These are phyloP conservation scores for Eulemur macaco DNA, from an alignment of 2,113 vertebrate species.

Conservation along the genomic window DNA sequence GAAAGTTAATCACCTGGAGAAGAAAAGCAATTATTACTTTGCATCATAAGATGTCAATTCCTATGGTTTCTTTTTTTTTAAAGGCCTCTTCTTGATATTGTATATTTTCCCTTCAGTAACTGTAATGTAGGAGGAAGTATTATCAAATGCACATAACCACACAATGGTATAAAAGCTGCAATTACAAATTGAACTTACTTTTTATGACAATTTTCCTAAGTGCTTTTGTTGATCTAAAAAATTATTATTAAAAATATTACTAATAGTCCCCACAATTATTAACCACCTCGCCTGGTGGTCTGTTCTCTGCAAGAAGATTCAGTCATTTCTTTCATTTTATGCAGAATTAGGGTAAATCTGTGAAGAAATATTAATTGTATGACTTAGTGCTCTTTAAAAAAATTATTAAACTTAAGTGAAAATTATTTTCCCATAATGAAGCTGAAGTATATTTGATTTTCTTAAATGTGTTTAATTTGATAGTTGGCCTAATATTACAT, in stretches of 20 bases:
- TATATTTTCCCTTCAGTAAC: slow-evolving; percentile 58
- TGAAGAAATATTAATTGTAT: neutral
- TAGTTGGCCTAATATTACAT: neutral
- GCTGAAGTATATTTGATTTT: neutral
- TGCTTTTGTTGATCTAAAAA: slow-evolving; percentile 74
- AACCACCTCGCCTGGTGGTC: neutral
- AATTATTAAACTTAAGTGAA: neutral
- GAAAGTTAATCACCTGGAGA: slow-evolving; percentile 40
- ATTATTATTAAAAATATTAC: slow-evolving; percentile 53
- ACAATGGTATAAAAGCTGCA: slow-evolving; percentile 62
- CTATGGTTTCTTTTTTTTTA: slow-evolving; percentile 61
- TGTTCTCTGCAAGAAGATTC: slow-evolving; percentile 46
- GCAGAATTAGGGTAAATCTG: slow-evolving; percentile 8
- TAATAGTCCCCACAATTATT: slow-evolving; percentile 2
- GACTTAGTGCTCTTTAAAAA: neutral
- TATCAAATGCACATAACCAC: slow-evolving; percentile 62
- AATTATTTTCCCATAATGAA: slow-evolving; percentile 43
- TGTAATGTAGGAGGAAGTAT: slow-evolving; percentile 68
- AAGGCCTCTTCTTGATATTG: slow-evolving; percentile 66
- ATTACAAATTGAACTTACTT: slow-evolving; percentile 72
- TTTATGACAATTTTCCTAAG: slow-evolving; percentile 57
- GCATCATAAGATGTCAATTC: slow-evolving; percentile 66
- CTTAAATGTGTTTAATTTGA: neutral
- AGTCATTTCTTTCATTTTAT: slow-evolving; percentile 27
- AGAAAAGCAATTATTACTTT: slow-evolving; percentile 66